These are phyloP conservation scores for Brachypteracias leptosomus DNA, from an alignment of 2,113 vertebrate genomes.

Conservation along the genomic window DNA sequence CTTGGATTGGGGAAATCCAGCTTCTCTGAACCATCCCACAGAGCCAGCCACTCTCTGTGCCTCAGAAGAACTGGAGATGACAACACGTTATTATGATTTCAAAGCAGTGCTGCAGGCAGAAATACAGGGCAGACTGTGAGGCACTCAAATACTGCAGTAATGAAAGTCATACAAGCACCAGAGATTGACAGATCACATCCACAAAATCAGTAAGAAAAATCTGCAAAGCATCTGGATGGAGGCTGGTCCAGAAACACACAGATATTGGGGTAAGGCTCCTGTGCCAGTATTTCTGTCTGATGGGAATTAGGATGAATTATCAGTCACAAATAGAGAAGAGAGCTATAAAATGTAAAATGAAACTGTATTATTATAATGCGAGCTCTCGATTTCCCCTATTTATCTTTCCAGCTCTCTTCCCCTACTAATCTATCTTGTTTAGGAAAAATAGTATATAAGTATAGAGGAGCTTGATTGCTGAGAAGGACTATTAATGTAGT, in stretches of 20 bases:
- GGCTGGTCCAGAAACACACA: neutral
- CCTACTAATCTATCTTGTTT: slow-evolving; percentile 16
- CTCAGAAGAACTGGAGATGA: neutral
- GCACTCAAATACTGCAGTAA: neutral
- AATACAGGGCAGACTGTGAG: neutral
- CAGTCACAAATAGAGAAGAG: neutral
- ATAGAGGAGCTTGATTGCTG: neutral
- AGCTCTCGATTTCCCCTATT: neutral
- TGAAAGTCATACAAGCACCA: neutral
- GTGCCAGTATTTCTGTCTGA: neutral
- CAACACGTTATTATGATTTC: neutral
- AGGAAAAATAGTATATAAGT: slow-evolving; percentile 2
- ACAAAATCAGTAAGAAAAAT: neutral
- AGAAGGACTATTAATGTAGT: slow-evolving; percentile 12
- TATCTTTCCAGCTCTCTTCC: slow-evolving; percentile 12
- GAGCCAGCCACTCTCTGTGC: neutral
- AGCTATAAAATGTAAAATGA: neutral
- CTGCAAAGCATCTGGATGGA: neutral
- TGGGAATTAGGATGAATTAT: slow-evolving; percentile 32
- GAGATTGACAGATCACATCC: slow-evolving; percentile 16
- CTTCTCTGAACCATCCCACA: neutral
- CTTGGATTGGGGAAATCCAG: neutral
- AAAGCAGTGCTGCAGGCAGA: neutral
- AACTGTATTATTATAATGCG: slow-evolving; percentile 13
- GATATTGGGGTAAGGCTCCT: neutral